Percentiles rank a stretch among this genome's conserved stretches.
Conservation (phyloP, 2,113 vertebrate genomes). For the Trinectes maculatus region DNA sequence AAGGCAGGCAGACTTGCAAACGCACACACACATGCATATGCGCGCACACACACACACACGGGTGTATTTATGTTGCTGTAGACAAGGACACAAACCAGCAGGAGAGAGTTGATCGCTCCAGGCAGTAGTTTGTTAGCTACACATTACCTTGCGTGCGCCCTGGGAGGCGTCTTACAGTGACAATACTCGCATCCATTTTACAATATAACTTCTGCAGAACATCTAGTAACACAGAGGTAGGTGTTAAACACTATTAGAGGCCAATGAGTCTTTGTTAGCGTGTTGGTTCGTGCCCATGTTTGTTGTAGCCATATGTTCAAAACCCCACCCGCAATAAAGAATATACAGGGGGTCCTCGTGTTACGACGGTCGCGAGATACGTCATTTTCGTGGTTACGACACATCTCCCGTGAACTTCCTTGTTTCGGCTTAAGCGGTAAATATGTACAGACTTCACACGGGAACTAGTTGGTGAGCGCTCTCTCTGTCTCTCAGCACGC, state of each 20-base stretch:
- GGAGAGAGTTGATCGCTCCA: constrained; percentile 61
- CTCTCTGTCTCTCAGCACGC: no score
- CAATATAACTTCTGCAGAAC: constrained; percentile 22
- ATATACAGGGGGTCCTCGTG: no score
- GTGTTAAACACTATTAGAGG: no score
- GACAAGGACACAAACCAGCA: constrained; percentile 67
- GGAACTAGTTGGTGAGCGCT: no score
- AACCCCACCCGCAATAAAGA: constrained; percentile 16
- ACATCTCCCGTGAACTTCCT: no score
- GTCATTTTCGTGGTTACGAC: no score
- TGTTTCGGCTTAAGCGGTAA: no score
- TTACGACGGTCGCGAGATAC: no score
- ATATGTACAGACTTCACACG: no score
- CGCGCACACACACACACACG: constrained; percentile 20
- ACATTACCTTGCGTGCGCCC: constrained; percentile 54
- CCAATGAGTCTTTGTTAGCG: no score
- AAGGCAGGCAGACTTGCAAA: background rate
- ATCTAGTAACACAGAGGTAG: constrained; percentile 20
- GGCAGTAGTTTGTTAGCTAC: constrained; percentile 62
- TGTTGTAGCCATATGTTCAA: constrained; percentile 27
- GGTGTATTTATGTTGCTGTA: constrained; percentile 28
- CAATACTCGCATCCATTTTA: constrained; percentile 52
- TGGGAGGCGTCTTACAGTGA: constrained; percentile 42
- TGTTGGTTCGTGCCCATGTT: no score
- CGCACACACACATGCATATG: constrained; percentile 5